phyloP scores from a whole-genome alignment of 2,888 invertebrate genomes.

The Dilophus febrilis region DNA sequence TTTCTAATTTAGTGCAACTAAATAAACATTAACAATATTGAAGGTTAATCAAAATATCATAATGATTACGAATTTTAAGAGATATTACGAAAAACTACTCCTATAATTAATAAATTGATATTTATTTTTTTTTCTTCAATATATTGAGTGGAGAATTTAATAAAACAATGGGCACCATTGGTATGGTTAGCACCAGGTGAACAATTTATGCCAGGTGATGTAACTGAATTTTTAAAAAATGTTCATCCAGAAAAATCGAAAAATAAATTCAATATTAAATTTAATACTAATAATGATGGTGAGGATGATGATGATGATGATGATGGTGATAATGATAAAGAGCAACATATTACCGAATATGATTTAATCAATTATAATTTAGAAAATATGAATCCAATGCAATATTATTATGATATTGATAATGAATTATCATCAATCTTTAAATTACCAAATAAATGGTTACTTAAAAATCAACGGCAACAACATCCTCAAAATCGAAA shows the following conservation, averaged over 20 bases:
- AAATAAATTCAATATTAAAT: not conserved
- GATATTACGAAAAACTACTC: too few species aligned
- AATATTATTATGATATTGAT: constrained; percentile 3
- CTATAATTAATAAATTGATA: too few species aligned
- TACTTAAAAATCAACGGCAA: not conserved
- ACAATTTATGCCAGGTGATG: constrained; percentile 41
- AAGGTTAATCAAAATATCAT: too few species aligned
- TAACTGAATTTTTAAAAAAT: constrained; percentile 41
- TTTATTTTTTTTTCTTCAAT: too few species aligned
- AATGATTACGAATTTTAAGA: too few species aligned
- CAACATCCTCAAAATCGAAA: not conserved
- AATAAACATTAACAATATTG: too few species aligned
- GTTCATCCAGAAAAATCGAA: constrained; percentile 28
- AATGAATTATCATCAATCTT: constrained; percentile 1
- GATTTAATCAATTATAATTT: too few species aligned
- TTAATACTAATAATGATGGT: not conserved
- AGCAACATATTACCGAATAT: too few species aligned
- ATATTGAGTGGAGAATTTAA: constrained; percentile 32
- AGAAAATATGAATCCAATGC: not conserved
- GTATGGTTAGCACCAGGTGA: constrained; percentile 49
- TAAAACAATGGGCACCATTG: constrained; percentile 44
- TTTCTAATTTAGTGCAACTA: too few species aligned
- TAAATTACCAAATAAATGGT: too few species aligned
- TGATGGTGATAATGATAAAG: too few species aligned
- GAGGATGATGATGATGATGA: constrained; percentile 2